Conservation (phyloP, 2,888 invertebrate species). For the Antitype chi region DNA sequence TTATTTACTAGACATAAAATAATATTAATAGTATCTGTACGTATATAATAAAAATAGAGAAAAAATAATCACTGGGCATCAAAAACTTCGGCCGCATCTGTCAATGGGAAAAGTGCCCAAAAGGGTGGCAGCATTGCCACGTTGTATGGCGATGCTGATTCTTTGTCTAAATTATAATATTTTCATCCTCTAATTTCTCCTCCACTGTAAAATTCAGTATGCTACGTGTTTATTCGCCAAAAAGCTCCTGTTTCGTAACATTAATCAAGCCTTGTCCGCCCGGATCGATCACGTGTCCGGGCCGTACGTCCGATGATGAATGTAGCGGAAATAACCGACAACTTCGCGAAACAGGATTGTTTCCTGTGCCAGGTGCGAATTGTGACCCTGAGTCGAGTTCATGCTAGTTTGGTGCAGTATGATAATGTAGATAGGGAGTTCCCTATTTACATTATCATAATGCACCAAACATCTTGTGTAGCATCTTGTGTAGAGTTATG, state of each 20-base stretch:
- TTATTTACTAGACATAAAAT: too few relatives aligned
- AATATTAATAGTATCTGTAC: too few relatives aligned
- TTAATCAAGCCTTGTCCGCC: constrained; percentile 28
- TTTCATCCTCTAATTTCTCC: not conserved
- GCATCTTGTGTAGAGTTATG: not conserved
- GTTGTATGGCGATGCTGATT: too few relatives aligned
- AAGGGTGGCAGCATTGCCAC: too few relatives aligned
- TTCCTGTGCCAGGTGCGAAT: constrained; percentile 41
- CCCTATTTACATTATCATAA: too few relatives aligned
- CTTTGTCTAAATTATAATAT: not conserved
- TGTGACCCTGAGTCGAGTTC: constrained; percentile 1
- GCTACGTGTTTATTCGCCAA: not conserved
- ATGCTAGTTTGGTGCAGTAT: not conserved
- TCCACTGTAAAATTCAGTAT: not conserved
- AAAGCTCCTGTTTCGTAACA: constrained; percentile 5
- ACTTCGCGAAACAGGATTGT: constrained; percentile 43
- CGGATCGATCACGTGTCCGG: constrained; percentile 23
- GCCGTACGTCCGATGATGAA: constrained; percentile 5
- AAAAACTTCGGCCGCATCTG: too few relatives aligned
- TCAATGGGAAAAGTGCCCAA: too few relatives aligned
- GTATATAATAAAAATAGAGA: too few relatives aligned
- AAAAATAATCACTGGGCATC: too few relatives aligned
- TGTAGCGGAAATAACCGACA: constrained; percentile 45
- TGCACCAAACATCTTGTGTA: too few relatives aligned
- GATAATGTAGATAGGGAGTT: not conserved